Conservation (phyloP, 2,113 vertebrate genomes). For the Chamaea fasciata region DNA sequence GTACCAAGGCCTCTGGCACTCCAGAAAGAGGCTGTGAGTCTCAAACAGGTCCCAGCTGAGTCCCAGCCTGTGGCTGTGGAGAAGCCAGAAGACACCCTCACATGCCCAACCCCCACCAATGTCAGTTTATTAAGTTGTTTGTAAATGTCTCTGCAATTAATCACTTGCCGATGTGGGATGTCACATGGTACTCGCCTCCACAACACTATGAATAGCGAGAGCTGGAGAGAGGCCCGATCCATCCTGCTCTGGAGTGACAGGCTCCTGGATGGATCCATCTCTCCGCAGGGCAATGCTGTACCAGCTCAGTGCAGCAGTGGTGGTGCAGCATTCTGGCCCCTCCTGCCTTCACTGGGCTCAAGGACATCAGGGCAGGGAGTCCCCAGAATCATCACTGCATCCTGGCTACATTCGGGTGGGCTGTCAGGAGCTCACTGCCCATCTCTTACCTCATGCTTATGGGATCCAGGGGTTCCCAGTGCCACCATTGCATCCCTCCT, state of each 20-base stretch:
- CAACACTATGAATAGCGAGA: neutral
- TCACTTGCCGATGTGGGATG: neutral
- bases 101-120: neutral
- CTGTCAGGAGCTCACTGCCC: neutral
- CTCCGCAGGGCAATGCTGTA: neutral
- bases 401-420: neutral
- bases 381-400: no score
- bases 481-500: neutral
- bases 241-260: neutral
- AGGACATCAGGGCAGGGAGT: neutral
- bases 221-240: neutral
- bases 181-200: neutral
- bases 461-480: neutral
- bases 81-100: neutral
- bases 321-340: neutral
- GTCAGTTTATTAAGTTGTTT: neutral
- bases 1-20: neutral
- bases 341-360: fast-evolving
- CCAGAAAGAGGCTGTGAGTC: neutral
- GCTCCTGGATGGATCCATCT: neutral
- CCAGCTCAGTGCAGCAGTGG: neutral
- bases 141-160: constrained; percentile 6
- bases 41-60: neutral
- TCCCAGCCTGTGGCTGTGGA: neutral
- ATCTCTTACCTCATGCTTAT: no score